Evolutionary conservation across 2,113 vertebrate species (phyloP).

Genomic region (Epinephelus lanceolatus): DNA sequence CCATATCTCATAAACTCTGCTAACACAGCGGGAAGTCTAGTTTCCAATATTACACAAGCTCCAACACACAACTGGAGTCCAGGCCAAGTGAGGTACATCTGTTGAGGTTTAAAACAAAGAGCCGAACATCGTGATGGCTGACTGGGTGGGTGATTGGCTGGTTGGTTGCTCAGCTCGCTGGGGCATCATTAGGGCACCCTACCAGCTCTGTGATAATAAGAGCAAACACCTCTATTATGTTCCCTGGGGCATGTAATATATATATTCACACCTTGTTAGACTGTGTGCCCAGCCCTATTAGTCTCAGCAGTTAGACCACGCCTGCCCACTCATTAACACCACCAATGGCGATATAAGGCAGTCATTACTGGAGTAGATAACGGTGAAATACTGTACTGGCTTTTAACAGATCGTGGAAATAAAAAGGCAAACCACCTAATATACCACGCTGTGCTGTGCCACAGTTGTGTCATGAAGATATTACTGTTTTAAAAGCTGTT

Average conservation of each 20-base stretch:
- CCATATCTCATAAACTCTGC: conserved; percentile 17
- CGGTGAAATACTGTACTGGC: conserved; percentile 36
- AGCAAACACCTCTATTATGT: conserved; percentile 55
- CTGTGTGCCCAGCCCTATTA: conserved; percentile 57
- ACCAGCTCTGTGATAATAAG: conserved; percentile 53
- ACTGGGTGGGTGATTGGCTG: conserved; percentile 9
- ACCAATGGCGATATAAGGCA: conserved; percentile 38
- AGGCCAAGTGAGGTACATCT: conserved; percentile 20
- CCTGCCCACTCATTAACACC: conserved; percentile 63
- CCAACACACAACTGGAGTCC: conserved; percentile 12
- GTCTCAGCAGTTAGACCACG: conserved; percentile 34
- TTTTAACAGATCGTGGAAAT: conserved; percentile 52
- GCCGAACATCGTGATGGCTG: conserved; percentile 13
- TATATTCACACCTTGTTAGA: conserved; percentile 64
- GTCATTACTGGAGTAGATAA: conserved; percentile 33
- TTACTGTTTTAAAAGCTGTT: conserved; percentile 59
- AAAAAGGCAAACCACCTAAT: conserved; percentile 29
- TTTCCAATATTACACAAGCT: conserved; percentile 27
- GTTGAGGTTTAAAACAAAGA: conserved; percentile 41
- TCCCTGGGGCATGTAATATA: conserved; percentile 39
- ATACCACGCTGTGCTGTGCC: conserved; percentile 22
- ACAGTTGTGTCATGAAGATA: conserved; percentile 50
- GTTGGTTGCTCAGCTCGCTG: conserved; percentile 21
- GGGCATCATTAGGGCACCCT: conserved; percentile 23
- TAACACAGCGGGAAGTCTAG: conserved; percentile 22